These are phyloP conservation scores for Cossypha caffra DNA, from an alignment of 2,797 vertebrate genomes.

Conservation along the genomic window DNA sequence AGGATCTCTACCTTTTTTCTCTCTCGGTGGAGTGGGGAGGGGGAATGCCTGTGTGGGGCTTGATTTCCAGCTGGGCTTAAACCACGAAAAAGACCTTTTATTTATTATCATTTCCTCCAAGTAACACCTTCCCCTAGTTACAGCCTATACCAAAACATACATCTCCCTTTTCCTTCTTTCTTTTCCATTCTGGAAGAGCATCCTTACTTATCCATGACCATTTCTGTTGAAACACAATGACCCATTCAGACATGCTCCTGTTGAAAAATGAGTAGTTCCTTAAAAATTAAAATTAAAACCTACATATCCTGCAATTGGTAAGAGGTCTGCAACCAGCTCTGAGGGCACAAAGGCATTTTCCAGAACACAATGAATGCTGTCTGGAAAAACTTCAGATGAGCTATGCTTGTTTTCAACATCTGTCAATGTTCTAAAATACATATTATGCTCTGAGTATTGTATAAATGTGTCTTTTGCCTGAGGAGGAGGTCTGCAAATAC, in stretches of 20 bases:
- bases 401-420: background rate
- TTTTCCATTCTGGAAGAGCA: background rate
- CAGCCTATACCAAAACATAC: background rate
- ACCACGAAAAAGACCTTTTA: background rate
- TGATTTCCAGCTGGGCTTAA: background rate
- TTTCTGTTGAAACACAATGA: background rate
- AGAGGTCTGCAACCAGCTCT: background rate
- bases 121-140: background rate
- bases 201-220: background rate
- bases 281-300: background rate
- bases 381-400: background rate
- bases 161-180: background rate
- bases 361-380: background rate
- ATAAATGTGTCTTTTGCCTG: background rate
- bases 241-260: rapidly evolving
- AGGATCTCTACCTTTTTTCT: background rate
- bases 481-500: background rate
- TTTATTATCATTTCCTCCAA: background rate
- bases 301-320: background rate
- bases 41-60: background rate
- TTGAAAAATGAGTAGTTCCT: background rate
- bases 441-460: background rate
- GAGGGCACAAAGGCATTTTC: background rate
- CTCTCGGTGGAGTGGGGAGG: background rate
- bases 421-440: background rate